These are phyloP conservation scores for Oryzias dopingdopingensis DNA, from an alignment of 2,797 vertebrate species.

Conservation along the genomic window DNA sequence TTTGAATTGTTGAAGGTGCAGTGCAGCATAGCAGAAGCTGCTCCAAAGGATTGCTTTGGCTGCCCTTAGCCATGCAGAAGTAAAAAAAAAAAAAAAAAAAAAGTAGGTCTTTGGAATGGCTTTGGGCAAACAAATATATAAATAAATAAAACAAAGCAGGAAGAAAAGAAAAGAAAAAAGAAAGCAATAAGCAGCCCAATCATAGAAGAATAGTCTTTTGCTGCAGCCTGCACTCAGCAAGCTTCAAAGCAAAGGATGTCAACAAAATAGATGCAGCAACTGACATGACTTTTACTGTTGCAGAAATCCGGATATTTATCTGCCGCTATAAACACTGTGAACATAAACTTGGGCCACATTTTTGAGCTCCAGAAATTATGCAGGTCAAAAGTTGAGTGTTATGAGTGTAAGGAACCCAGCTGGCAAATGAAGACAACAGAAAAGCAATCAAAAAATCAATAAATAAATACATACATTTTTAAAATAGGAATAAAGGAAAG, in stretches of 20 bases:
- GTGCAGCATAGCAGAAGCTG: conserved; percentile 65
- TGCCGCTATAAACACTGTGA: conserved; percentile 26
- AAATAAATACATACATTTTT: no score
- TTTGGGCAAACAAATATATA: conserved; percentile 38
- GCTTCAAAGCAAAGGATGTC: conserved; percentile 58
- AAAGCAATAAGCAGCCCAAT: conserved; percentile 63
- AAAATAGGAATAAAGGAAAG: no score
- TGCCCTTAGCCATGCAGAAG: conserved; percentile 59
- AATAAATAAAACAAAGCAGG: conserved; percentile 5
- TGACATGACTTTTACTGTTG: conserved; percentile 56
- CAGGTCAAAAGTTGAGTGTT: conserved; percentile 6
- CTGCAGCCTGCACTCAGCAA: conserved; percentile 49
- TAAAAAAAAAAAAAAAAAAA: conserved; percentile 21
- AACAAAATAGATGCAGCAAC: conserved; percentile 57
- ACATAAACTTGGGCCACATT: conserved; percentile 15
- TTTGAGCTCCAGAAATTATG: conserved; percentile 6
- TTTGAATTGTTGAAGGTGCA: conserved; percentile 67
- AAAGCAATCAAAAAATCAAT: no score
- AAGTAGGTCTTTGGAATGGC: conserved; percentile 64
- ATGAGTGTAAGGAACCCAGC: background rate
- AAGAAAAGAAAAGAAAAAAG: conserved; percentile 36
- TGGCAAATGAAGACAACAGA: no score
- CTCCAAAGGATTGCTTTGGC: conserved; percentile 59
- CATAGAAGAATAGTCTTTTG: conserved; percentile 60
- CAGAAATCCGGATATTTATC: conserved; percentile 46